Evolutionary conservation across 2,797 vertebrate species (phyloP), one percentile per base, ranked within the genome.

Genomic region (Lutra lutra): DNA sequence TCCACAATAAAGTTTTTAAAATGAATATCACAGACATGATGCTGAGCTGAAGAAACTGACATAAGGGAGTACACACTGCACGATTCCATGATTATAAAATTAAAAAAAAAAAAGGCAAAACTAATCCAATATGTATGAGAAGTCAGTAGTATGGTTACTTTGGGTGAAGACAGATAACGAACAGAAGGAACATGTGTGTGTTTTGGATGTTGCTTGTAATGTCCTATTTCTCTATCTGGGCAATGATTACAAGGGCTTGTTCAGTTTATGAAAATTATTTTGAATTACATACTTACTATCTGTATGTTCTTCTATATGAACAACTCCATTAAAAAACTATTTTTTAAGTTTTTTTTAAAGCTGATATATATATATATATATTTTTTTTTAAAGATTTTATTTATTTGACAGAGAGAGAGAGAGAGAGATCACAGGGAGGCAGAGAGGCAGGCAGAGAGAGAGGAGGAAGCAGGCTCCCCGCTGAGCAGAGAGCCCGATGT

Each of bases 1-100:
- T 82, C 70, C 54, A 95, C 12, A 89, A 82, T 84, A 75, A 12
- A 3, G 27, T 86, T 95, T 96, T 82, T 23, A 72, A 88, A 82
- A 58, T 27, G 12, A 78, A 15, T 68, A 62, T 70, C 40, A 79
- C 13, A 92, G 43, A 78, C 5, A 68, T 25, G 5, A 94, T 32
- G 64, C 27, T 38, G 1, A 94, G 25, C 51, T 87, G 13, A 91
- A 86, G 3, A 88, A 89, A 27, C 0, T 32, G 79, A 94, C 1
- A 46, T n/a, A 62, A 78, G 23, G 48, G 8, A 77, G 13, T 75
- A 64, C 7, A 40, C 0, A 25, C 27, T 51, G 17, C 70, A 77
- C 64, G 15, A 90, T 83, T 87, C 48, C 10, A 64, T 48, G 14
- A 7, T 72, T 3, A 35, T 7, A 48, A 78, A 86, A 10, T 25